These are phyloP conservation scores for Lepus townsendii DNA, from an alignment of 2,797 vertebrate species.

Conservation along the genomic window DNA sequence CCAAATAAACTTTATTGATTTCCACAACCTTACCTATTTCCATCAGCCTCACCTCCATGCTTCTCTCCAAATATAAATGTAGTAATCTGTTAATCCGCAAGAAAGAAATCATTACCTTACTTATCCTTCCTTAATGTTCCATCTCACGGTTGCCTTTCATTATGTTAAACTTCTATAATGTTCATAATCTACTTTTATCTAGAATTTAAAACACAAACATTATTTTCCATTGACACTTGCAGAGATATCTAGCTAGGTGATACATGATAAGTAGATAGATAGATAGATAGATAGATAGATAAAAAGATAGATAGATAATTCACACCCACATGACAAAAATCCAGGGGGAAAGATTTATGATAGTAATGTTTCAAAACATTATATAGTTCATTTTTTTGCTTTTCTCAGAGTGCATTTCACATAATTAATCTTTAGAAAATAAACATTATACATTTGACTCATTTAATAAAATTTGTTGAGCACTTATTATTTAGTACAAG, in stretches of 20 bases:
- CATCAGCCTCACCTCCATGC: neutral
- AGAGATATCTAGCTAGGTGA: neutral
- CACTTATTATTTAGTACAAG: neutral
- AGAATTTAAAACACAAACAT: neutral
- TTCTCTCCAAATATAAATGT: neutral
- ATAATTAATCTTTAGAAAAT: slow-evolving; percentile 35
- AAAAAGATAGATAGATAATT: neutral
- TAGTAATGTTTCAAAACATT: slow-evolving; percentile 41
- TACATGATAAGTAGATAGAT: neutral
- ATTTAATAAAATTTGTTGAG: neutral
- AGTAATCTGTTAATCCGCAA: neutral
- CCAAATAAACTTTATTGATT: neutral
- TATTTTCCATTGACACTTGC: neutral
- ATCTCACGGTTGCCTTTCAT: neutral
- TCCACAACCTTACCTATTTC: neutral
- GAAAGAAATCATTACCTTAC: neutral
- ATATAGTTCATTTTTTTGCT: neutral
- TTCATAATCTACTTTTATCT: neutral
- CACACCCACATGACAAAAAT: slow-evolving; percentile 15
- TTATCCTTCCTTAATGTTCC: neutral
- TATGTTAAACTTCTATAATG: neutral
- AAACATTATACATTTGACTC: neutral
- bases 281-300: neutral
- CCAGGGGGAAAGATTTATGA: neutral
- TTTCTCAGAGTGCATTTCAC: neutral